Evolutionary conservation across 1,140 invertebrate genomes (phyloP), one percentile per base, ranked within the genome.

Genomic region (Brachionus sp.): DNA sequence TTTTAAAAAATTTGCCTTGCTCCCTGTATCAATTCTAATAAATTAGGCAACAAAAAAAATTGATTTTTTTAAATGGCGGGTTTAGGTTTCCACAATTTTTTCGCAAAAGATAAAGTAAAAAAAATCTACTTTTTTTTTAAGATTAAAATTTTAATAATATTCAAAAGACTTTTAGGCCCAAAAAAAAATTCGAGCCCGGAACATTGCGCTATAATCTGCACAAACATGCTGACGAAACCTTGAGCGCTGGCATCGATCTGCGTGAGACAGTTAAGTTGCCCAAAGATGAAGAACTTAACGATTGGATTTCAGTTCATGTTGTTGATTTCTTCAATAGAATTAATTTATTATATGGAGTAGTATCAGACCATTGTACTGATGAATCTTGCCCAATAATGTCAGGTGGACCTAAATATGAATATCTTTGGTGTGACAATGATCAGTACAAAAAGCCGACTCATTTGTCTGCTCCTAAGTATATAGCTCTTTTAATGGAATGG

Each of bases 281-380:
- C 35, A 91, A 91, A 83, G 93, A 93, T 29, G 95, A 97, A 90
- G 93, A 95, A 89, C 87, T 94, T 5, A 94, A 95, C 88, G 95
- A 97, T 88, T 97, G 95, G 95, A 92, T 96, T 62, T 95, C 95
- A 16, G 95, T 97, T 29, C 95, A 97, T 91, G 95, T 96, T 85
- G 95, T 97, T 4, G 95, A 97, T 86, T 97, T 97, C 88, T 97
- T 97, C 88, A 97, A 97, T 88, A 91, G 95, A 86, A 95, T 97
- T 85, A 97, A 97, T 90, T 89, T 97, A 12, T 94, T 97, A 85
- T 91, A 91, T 86, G 95, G 95, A 7, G 95, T 94, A 12, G 92
- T 97, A 35, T 93, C 86, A 70, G 95, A 96, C 86, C 93, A 92
- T 87, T 97, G 95, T 87, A 94, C 93, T 57, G 92, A 93, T 85